These are phyloP conservation scores for Fragum fragum DNA, from an alignment of 2,888 invertebrate genomes.

Conservation along the genomic window DNA sequence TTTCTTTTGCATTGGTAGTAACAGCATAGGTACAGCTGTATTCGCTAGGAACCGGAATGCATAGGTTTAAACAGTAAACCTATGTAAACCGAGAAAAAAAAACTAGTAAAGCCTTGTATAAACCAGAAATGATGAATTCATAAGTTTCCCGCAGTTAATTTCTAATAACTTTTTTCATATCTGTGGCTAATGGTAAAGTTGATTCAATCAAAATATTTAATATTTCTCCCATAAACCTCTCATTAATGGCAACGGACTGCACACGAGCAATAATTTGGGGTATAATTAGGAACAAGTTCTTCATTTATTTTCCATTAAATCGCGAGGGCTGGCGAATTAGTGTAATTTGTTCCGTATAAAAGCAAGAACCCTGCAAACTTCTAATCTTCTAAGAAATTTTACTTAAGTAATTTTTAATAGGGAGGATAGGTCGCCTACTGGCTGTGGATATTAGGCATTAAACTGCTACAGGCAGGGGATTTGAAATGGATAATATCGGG, in stretches of 20 bases:
- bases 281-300: conserved; percentile 59
- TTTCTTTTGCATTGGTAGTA: too few species aligned
- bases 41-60: too few species aligned
- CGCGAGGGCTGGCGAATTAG: conserved; percentile 55
- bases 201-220: conserved; percentile 63
- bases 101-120: not conserved
- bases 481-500: conserved; percentile 2
- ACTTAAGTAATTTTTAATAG: conserved; percentile 57
- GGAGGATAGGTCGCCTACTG: conserved; percentile 50
- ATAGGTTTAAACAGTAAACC: too few species aligned
- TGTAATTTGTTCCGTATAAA: conserved; percentile 61
- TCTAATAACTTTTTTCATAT: conserved; percentile 7
- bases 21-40: too few species aligned
- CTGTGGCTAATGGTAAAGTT: conserved; percentile 3
- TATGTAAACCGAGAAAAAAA: too few species aligned
- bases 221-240: conserved; percentile 59
- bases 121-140: not conserved
- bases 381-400: conserved; percentile 37
- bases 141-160: conserved; percentile 9
- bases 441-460: conserved; percentile 42
- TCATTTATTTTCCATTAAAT: conserved; percentile 69
- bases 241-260: conserved; percentile 59
- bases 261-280: conserved; percentile 61
- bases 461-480: conserved; percentile 15
- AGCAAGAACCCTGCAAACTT: conserved; percentile 47